Conservation (phyloP, 1,140 invertebrate species). For the Cecropterus lyciades region DNA sequence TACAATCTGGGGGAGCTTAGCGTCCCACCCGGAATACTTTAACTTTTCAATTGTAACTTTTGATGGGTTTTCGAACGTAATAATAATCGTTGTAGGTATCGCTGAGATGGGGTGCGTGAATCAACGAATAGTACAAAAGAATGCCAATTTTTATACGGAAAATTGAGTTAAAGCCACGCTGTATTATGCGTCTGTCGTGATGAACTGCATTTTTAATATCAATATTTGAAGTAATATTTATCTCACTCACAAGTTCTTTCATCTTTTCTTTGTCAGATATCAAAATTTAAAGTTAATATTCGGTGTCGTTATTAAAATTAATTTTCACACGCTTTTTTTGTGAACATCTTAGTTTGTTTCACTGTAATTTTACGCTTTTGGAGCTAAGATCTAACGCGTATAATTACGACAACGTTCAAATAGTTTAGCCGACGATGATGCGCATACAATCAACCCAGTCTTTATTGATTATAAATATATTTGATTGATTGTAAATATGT, state of each 20-base stretch:
- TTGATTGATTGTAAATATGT: too few relatives aligned
- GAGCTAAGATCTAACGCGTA: too few relatives aligned
- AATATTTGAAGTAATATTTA: conserved; percentile 27
- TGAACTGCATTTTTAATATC: conserved; percentile 42
- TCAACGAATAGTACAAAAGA: conserved; percentile 76
- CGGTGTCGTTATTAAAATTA: too few relatives aligned
- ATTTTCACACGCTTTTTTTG: too few relatives aligned
- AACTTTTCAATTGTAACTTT: conserved; percentile 84
- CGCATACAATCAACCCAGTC: too few relatives aligned
- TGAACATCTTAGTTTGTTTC: too few relatives aligned
- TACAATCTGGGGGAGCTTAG: conserved; percentile 70
- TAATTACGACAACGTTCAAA: too few relatives aligned
- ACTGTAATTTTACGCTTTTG: too few relatives aligned
- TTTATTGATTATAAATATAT: too few relatives aligned
- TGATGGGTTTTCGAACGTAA: conserved; percentile 83
- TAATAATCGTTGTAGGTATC: conserved; percentile 78
- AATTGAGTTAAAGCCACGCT: conserved; percentile 72
- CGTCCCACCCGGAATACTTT: conserved; percentile 78
- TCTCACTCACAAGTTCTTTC: too few relatives aligned
- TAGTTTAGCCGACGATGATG: too few relatives aligned
- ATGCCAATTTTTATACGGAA: conserved; percentile 79
- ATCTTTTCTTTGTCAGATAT: not conserved
- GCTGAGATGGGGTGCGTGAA: conserved; percentile 70
- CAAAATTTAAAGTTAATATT: not conserved
- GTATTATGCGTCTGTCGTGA: conserved; percentile 64